A percentile compares a stretch with the other conserved stretches of the same genome.
phyloP scores from a whole-genome alignment of 2,888 invertebrate species.

The Trichogramma dendrolimi region DNA sequence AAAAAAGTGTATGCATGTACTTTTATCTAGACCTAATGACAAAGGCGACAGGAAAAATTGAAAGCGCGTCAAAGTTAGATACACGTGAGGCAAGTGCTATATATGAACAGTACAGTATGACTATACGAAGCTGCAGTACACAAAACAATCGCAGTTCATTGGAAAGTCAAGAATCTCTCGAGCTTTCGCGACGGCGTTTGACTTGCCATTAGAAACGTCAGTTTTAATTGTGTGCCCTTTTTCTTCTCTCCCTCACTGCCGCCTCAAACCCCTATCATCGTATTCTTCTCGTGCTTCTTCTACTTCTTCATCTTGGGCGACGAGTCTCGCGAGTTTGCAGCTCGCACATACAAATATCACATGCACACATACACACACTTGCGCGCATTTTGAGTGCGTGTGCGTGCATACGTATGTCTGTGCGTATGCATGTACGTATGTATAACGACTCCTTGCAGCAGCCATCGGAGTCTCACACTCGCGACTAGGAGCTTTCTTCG shows the following conservation, averaged over 20 bases:
- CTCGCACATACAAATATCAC: slow-evolving; percentile 47
- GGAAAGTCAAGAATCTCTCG: slow-evolving; percentile 53
- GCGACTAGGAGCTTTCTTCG: slow-evolving; percentile 39
- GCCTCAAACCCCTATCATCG: too few species aligned
- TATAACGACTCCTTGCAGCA: slow-evolving; percentile 21
- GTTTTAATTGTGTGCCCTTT: slow-evolving; percentile 52
- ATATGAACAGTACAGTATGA: too few species aligned
- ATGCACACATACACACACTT: slow-evolving; percentile 30
- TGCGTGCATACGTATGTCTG: not conserved
- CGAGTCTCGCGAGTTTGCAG: not conserved
- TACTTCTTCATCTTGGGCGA: slow-evolving; percentile 8
- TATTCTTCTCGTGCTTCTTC: slow-evolving; percentile 35
- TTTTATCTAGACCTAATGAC: too few species aligned
- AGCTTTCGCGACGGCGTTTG: slow-evolving; percentile 50
- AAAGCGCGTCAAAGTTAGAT: too few species aligned
- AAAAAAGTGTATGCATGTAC: too few species aligned
- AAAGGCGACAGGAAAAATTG: too few species aligned
- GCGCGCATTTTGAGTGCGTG: not conserved
- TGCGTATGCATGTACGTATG: slow-evolving; percentile 40
- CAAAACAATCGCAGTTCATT: slow-evolving; percentile 53
- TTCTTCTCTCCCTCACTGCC: slow-evolving; percentile 35
- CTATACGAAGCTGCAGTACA: slow-evolving; percentile 40
- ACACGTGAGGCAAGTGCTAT: too few species aligned
- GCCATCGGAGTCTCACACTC: slow-evolving; percentile 34
- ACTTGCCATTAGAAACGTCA: slow-evolving; percentile 54